Conservation (phyloP, 2,113 vertebrate genomes). For the Sinocyclocheilus rhinocerous region DNA sequence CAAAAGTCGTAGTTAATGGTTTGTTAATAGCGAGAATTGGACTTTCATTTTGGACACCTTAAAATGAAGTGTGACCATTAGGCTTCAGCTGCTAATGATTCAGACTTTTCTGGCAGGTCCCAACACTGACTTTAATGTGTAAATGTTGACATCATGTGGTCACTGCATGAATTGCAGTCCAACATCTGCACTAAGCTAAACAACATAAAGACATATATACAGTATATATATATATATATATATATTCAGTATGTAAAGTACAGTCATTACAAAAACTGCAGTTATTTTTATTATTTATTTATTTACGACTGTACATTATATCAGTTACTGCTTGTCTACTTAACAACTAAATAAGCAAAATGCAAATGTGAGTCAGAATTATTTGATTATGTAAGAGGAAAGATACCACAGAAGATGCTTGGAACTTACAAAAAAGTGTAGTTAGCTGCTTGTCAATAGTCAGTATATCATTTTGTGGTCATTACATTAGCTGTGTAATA, state of each 20-base stretch:
- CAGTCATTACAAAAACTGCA: too few relatives aligned
- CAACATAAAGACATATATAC: too few relatives aligned
- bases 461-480: background rate
- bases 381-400: background rate
- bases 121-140: constrained; percentile 16
- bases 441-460: background rate
- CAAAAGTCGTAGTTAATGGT: too few relatives aligned
- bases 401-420: background rate
- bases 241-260: too few relatives aligned
- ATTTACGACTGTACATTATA: background rate
- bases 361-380: background rate
- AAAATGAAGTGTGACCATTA: too few relatives aligned
- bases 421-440: too few relatives aligned
- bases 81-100: too few relatives aligned
- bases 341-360: background rate
- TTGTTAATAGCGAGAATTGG: too few relatives aligned
- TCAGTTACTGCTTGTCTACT: background rate
- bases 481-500: background rate
- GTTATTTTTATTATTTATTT: too few relatives aligned
- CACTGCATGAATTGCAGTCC: background rate
- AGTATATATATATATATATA: too few relatives aligned
- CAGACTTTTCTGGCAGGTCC: background rate
- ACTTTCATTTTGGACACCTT: too few relatives aligned
- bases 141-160: constrained; percentile 50
- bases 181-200: background rate